Percentiles rank a stretch among this genome's conserved stretches.
Conservation (phyloP, 2,888 invertebrate genomes). For the Actias luna region DNA sequence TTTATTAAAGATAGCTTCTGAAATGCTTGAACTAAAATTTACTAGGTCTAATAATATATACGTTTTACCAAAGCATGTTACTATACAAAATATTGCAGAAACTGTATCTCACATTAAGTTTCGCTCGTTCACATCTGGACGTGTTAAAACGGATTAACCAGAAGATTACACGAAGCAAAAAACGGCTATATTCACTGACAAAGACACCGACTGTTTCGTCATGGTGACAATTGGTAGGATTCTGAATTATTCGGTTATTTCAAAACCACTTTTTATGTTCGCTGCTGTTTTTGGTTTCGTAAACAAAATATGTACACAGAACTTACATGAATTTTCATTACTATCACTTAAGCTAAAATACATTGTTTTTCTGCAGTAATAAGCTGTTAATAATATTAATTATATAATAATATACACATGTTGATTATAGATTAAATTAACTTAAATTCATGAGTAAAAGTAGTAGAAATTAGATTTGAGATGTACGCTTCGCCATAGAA, state of each 20-base stretch:
- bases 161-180: conserved; percentile 74
- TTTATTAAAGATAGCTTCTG: not conserved
- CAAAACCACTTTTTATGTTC: conserved; percentile 49
- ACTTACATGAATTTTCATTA: not conserved
- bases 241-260: conserved; percentile 69
- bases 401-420: no score
- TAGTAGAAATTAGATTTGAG: no score
- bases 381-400: no score
- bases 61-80: not conserved
- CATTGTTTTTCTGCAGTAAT: not conserved
- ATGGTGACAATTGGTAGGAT: conserved; percentile 76
- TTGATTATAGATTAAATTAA: no score
- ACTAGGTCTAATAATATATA: not conserved
- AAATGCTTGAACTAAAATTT: not conserved
- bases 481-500: no score
- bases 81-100: not conserved
- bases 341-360: not conserved
- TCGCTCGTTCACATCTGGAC: conserved; percentile 70
- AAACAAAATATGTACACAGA: not conserved
- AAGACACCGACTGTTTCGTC: conserved; percentile 73
- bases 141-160: conserved; percentile 79
- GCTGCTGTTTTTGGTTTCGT: conserved; percentile 34
- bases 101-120: conserved; percentile 33
- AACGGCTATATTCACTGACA: conserved; percentile 51
- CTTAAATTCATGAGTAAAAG: no score